Conservation (phyloP, 2,797 vertebrate species). For the Channa striata region DNA sequence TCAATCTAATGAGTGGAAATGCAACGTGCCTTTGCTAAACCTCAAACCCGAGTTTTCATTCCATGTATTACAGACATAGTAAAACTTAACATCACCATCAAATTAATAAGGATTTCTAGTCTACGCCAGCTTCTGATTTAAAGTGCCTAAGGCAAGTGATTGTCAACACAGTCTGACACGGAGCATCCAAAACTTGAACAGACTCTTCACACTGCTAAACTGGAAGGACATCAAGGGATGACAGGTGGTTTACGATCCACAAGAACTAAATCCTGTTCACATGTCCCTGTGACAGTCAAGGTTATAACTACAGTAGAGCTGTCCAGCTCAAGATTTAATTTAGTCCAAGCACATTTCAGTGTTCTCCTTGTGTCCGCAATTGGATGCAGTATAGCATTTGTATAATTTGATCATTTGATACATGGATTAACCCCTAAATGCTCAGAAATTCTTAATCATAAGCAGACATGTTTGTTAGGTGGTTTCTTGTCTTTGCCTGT, state of each 20-base stretch:
- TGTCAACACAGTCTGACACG: conserved; percentile 20
- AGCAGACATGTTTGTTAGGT: conserved; percentile 6
- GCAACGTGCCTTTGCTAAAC: conserved; percentile 70
- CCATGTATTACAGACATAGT: conserved; percentile 27
- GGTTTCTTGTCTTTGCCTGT: conserved; percentile 17
- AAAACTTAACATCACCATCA: not conserved
- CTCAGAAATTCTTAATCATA: conserved; percentile 5
- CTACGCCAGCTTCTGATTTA: conserved; percentile 23
- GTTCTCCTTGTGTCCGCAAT: conserved; percentile 8
- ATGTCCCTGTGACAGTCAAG: conserved; percentile 24
- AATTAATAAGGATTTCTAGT: conserved; percentile 13
- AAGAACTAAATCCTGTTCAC: conserved; percentile 37
- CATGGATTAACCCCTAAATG: not conserved
- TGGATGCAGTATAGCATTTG: not conserved
- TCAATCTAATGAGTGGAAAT: conserved; percentile 35
- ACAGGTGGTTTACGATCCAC: conserved; percentile 41
- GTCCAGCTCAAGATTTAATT: conserved; percentile 15
- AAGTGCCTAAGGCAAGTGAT: conserved; percentile 16
- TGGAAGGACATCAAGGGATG: conserved; percentile 32
- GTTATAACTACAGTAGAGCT: not conserved
- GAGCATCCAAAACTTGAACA: conserved; percentile 16
- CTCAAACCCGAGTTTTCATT: conserved; percentile 56
- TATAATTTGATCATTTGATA: conserved; percentile 1
- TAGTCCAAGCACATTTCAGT: conserved; percentile 31
- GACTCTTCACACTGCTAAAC: conserved; percentile 24